phyloP scores from a whole-genome alignment of 2,797 vertebrate genomes.

The Morelia viridis region DNA sequence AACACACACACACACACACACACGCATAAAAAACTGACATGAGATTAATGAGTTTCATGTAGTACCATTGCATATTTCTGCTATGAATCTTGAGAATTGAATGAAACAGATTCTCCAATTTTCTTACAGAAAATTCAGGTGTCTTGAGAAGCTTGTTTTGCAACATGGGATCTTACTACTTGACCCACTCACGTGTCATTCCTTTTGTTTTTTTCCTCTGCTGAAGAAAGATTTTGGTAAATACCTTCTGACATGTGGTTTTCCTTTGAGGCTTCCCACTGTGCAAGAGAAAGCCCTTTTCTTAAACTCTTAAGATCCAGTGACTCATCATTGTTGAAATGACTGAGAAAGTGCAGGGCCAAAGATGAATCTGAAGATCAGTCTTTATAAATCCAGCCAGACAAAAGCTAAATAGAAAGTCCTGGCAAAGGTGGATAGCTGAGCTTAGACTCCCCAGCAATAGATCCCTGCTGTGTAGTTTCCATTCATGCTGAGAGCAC shows the following conservation, averaged over 20 bases:
- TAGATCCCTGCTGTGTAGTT: neutral
- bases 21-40: too few species aligned
- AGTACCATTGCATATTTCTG: too few species aligned
- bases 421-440: neutral
- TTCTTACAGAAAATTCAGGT: neutral
- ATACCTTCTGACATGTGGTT: neutral
- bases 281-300: neutral
- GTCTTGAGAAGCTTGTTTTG: neutral
- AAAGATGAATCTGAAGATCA: neutral
- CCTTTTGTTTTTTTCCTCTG: neutral
- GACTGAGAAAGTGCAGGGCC: neutral
- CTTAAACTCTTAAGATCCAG: neutral
- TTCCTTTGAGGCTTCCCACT: neutral
- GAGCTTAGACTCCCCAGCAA: too few species aligned
- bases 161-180: neutral
- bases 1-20: neutral
- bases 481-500: neutral
- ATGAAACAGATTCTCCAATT: too few species aligned
- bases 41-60: too few species aligned
- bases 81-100: too few species aligned
- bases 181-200: too few species aligned
- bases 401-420: neutral
- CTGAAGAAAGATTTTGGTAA: neutral
- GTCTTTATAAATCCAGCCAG: neutral
- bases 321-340: neutral